phyloP scores from a whole-genome alignment of 2,113 vertebrate genomes.

The Uropsilus gracilis region DNA sequence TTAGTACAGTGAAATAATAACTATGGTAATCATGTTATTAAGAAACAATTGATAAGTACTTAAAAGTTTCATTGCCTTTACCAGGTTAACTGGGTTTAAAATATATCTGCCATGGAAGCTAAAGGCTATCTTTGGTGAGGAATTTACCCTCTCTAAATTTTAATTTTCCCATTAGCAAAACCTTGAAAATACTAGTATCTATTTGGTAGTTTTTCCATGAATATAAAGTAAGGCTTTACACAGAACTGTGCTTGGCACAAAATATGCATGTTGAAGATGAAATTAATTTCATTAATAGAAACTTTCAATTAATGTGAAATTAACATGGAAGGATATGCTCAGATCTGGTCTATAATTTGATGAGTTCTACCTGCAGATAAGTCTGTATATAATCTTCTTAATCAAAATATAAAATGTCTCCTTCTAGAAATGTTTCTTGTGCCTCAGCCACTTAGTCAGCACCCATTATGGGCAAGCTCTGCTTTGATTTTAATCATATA shows the following conservation, averaged over 20 bases:
- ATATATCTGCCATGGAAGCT: background rate
- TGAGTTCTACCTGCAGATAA: background rate
- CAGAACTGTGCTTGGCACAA: background rate
- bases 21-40: background rate
- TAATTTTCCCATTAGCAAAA: background rate
- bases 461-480: no score
- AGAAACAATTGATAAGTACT: background rate
- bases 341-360: background rate
- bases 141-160: background rate
- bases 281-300: background rate
- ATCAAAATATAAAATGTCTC: background rate
- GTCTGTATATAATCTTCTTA: background rate
- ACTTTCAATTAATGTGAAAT: background rate
- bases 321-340: background rate
- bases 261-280: background rate
- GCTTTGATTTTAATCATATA: background rate
- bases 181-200: background rate
- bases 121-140: background rate
- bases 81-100: background rate
- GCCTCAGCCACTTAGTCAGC: background rate
- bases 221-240: background rate
- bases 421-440: background rate
- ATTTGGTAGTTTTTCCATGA: background rate
- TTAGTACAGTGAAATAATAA: background rate
- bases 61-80: background rate